Percentiles rank a stretch among this genome's conserved stretches.
Conservation (phyloP, 2,888 invertebrate genomes). For the Sesia apiformis region DNA sequence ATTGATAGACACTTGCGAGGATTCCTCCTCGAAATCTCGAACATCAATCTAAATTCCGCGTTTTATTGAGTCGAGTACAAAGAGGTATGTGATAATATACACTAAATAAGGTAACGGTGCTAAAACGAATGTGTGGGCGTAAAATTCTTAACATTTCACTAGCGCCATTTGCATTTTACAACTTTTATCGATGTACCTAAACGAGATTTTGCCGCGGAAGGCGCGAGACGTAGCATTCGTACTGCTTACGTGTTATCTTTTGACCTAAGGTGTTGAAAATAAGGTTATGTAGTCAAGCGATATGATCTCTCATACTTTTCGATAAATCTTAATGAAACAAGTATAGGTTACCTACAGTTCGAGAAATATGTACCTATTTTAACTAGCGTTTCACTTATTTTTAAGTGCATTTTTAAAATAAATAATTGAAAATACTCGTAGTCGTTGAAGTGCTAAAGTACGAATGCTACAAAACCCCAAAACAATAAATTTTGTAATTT, state of each 20-base stretch:
- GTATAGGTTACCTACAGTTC: too few species aligned
- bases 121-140: slow-evolving; percentile 44
- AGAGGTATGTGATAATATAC: slow-evolving; percentile 7
- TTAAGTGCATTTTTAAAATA: too few species aligned
- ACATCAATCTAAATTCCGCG: not conserved
- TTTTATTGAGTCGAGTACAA: not conserved
- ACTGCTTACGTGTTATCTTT: slow-evolving; percentile 38
- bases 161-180: slow-evolving; percentile 68
- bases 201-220: slow-evolving; percentile 48
- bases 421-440: too few species aligned
- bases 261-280: not conserved
- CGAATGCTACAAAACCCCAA: too few species aligned
- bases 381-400: too few species aligned
- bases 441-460: too few species aligned
- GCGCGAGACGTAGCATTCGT: slow-evolving; percentile 39
- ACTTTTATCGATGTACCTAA: slow-evolving; percentile 64
- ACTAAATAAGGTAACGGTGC: slow-evolving; percentile 55
- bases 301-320: too few species aligned
- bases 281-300: too few species aligned
- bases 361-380: too few species aligned
- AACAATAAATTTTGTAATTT: too few species aligned
- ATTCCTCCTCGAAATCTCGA: not conserved
- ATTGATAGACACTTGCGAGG: too few species aligned
- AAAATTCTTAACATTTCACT: slow-evolving; percentile 65
- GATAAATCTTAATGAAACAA: too few species aligned